Conservation (phyloP, 2,113 vertebrate genomes). For the Pseudorectes ferrugineus region DNA sequence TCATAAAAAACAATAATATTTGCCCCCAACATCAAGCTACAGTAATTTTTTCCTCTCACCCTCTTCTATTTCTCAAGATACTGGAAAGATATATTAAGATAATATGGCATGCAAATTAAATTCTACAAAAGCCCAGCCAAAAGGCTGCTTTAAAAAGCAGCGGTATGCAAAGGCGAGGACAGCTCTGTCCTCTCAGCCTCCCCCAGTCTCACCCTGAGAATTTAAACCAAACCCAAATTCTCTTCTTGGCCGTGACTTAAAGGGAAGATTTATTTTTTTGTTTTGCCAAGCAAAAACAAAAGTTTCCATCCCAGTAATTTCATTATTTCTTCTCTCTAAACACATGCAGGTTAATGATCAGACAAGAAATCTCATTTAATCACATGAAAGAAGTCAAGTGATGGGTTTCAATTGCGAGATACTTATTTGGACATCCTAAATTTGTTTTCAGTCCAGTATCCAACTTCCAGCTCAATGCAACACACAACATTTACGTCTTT, state of each 20-base stretch:
- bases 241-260: slow-evolving; percentile 13
- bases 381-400: slow-evolving; percentile 6
- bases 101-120: slow-evolving; percentile 33
- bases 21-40: neutral
- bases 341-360: neutral
- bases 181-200: slow-evolving; percentile 47
- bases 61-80: neutral
- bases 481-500: slow-evolving; percentile 53
- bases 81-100: slow-evolving; percentile 38
- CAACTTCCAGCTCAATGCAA: slow-evolving; percentile 41
- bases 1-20: neutral
- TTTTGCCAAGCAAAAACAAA: neutral
- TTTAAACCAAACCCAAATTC: slow-evolving; percentile 29
- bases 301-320: slow-evolving; percentile 3
- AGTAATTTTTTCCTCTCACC: neutral
- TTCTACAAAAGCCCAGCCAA: slow-evolving; percentile 58
- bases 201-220: slow-evolving; percentile 25
- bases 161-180: slow-evolving; percentile 52
- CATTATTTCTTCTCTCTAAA: neutral
- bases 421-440: slow-evolving; percentile 10
- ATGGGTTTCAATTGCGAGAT: neutral
- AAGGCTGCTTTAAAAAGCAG: slow-evolving; percentile 50
- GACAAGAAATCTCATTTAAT: neutral
- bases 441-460: slow-evolving; percentile 39
- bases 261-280: neutral